Conservation (phyloP, 2,888 invertebrate genomes). For the Hemicrepidius hirtus region DNA sequence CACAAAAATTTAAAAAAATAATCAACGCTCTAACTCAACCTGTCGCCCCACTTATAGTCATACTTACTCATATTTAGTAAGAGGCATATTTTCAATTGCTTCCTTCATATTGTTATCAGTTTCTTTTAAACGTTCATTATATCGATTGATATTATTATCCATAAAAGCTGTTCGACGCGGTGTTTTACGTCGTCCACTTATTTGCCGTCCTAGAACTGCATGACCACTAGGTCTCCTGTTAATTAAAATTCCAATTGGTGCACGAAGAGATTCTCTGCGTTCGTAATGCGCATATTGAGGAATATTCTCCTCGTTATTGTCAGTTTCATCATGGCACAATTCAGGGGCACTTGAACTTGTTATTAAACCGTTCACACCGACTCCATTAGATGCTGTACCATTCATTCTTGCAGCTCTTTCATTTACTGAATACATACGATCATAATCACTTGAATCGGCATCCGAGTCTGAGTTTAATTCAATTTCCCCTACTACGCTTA, state of each 20-base stretch:
- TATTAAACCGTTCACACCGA: conserved; percentile 5
- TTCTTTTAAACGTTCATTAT: conserved; percentile 79
- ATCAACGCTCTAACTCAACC: no score
- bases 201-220: background rate
- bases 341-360: conserved; percentile 30
- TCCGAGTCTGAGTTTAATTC: background rate
- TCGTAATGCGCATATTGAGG: conserved; percentile 19
- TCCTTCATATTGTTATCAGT: conserved; percentile 86
- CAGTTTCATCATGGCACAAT: conserved; percentile 1
- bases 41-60: no score
- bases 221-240: conserved; percentile 52
- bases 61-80: conserved; percentile 84
- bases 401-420: background rate
- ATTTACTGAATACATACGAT: background rate
- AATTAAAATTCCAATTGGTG: conserved; percentile 17
- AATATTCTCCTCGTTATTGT: background rate
- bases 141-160: conserved; percentile 80
- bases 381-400: background rate
- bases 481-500: conserved; percentile 45
- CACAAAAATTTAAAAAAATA: no score
- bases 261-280: conserved; percentile 44
- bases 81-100: conserved; percentile 89
- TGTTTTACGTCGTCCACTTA: conserved; percentile 59
- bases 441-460: background rate
- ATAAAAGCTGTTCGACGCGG: conserved; percentile 78